Conservation (phyloP, 2,797 vertebrate genomes). For the Lepus townsendii region DNA sequence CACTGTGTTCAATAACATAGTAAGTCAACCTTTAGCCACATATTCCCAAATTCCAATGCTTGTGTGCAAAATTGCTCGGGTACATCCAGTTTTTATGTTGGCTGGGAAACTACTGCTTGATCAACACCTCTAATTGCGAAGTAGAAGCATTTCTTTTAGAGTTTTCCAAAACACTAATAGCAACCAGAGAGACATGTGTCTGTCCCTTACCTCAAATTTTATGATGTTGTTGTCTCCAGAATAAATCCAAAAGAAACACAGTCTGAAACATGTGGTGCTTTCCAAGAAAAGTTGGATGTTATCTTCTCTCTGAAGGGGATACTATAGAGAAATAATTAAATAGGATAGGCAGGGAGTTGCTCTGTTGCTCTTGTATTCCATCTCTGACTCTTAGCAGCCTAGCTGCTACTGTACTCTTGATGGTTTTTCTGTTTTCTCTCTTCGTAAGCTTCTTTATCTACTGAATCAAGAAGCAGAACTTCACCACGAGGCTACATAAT, state of each 20-base stretch:
- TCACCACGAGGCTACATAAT: not conserved
- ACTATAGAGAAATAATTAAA: slow-evolving; percentile 45
- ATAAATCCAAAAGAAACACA: slow-evolving; percentile 78
- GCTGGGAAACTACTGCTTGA: slow-evolving; percentile 81
- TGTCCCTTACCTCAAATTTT: slow-evolving; percentile 77
- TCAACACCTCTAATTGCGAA: slow-evolving; percentile 81
- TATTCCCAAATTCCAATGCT: slow-evolving; percentile 59
- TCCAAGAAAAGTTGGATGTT: slow-evolving; percentile 64
- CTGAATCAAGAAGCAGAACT: slow-evolving; percentile 42
- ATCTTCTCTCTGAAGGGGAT: slow-evolving; percentile 45
- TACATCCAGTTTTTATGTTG: slow-evolving; percentile 75
- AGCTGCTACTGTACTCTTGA: not conserved
- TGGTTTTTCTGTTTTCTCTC: not conserved
- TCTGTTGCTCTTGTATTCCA: not conserved
- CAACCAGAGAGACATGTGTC: slow-evolving; percentile 82
- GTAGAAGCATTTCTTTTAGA: slow-evolving; percentile 67
- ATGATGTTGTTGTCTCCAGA: slow-evolving; percentile 81
- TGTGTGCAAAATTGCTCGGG: slow-evolving; percentile 76
- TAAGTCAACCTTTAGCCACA: slow-evolving; percentile 64
- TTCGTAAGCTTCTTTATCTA: slow-evolving; percentile 38
- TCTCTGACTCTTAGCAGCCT: not conserved
- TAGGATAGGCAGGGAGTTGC: not conserved
- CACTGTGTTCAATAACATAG: slow-evolving; percentile 62
- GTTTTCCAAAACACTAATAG: slow-evolving; percentile 83
- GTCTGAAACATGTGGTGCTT: slow-evolving; percentile 49